A percentile compares a stretch with the other conserved stretches of the same genome.
phyloP scores from a whole-genome alignment of 2,113 vertebrate species.

The Emydura subglobosa region DNA sequence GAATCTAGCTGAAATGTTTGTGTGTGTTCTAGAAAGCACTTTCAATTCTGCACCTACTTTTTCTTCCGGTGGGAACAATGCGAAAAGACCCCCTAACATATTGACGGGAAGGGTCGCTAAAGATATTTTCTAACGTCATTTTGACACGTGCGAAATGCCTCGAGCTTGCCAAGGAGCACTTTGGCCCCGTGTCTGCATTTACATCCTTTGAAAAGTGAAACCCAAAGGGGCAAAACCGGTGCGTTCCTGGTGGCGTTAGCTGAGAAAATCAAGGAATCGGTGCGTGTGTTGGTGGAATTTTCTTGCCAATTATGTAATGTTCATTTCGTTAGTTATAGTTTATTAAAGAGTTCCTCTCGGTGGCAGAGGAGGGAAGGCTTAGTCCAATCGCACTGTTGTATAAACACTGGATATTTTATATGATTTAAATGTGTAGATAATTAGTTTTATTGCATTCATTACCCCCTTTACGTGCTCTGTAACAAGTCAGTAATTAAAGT shows the following conservation, averaged over 20 bases:
- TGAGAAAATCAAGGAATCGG: background rate
- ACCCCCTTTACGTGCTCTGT: slow-evolving; percentile 90
- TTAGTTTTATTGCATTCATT: slow-evolving; percentile 95
- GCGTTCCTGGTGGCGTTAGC: background rate
- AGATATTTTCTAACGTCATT: background rate
- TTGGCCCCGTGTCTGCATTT: background rate
- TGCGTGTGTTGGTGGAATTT: slow-evolving; percentile 9
- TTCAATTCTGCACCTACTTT: background rate
- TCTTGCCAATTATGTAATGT: slow-evolving; percentile 67
- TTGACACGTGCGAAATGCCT: background rate
- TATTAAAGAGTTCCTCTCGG: slow-evolving; percentile 78
- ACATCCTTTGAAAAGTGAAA: background rate
- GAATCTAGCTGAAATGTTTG: background rate
- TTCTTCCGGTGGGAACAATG: background rate
- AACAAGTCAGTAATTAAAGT: slow-evolving; percentile 95
- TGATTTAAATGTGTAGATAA: slow-evolving; percentile 90
- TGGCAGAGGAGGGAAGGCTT: slow-evolving; percentile 68
- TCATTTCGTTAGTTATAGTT: slow-evolving; percentile 70
- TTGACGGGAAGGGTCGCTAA: background rate
- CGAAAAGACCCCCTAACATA: background rate
- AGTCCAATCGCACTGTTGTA: slow-evolving; percentile 61
- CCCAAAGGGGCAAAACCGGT: background rate
- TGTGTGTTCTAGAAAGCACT: background rate
- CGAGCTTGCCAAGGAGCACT: background rate
- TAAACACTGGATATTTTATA: slow-evolving; percentile 83